Percentiles rank a stretch among this genome's conserved stretches.
phyloP scores from a whole-genome alignment of 1,140 invertebrate genomes.

The Drosophila arizonae region DNA sequence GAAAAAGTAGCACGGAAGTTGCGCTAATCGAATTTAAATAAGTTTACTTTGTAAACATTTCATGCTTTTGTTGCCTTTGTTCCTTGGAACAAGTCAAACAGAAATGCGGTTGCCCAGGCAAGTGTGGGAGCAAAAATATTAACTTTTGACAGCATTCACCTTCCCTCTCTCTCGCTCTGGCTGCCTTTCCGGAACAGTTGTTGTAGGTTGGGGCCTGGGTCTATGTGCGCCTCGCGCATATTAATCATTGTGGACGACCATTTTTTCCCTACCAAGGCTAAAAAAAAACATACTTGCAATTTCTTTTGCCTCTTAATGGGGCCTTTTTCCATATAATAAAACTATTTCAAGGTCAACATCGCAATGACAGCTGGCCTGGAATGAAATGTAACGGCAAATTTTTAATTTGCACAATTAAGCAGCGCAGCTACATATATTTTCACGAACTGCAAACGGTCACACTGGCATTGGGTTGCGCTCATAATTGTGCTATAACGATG shows the following conservation, averaged over 20 bases:
- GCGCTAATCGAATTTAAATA: constrained; percentile 81
- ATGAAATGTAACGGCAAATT: constrained; percentile 44
- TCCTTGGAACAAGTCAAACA: constrained; percentile 31
- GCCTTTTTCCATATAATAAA: constrained; percentile 19
- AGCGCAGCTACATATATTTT: neutral
- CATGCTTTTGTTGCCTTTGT: constrained; percentile 20
- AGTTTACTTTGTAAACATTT: constrained; percentile 78
- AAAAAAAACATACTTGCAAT: constrained; percentile 44
- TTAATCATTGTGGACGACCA: constrained; percentile 68
- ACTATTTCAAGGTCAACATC: constrained; percentile 59
- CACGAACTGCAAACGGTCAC: neutral
- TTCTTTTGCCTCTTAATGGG: constrained; percentile 60
- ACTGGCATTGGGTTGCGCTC: neutral
- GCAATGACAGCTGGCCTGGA: constrained; percentile 53
- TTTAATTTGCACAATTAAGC: constrained; percentile 42
- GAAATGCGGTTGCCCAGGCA: constrained; percentile 27
- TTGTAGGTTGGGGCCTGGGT: too few relatives aligned
- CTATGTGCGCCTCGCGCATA: constrained; percentile 61
- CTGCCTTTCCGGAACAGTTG: too few relatives aligned
- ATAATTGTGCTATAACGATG: neutral
- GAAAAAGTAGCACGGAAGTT: constrained; percentile 67
- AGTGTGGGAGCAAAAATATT: constrained; percentile 62
- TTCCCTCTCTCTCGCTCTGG: neutral
- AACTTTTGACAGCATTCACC: constrained; percentile 64
- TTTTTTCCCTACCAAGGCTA: constrained; percentile 45